Evolutionary conservation across 2,888 invertebrate species (phyloP), one percentile per base, ranked within the genome.

Genomic region (Aspidiotus rigidus): DNA sequence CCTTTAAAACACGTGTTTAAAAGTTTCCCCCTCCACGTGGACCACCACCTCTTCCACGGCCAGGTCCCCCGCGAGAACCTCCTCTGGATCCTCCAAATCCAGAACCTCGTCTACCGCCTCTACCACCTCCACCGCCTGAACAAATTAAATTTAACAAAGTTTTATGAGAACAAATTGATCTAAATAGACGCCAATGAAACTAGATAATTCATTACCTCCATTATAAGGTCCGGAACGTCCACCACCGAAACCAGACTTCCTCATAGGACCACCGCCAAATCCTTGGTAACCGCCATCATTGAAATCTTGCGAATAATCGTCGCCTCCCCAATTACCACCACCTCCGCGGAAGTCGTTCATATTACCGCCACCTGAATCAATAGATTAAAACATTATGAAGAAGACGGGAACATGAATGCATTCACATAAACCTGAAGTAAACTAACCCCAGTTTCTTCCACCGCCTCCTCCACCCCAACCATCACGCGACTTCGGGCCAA

Each of bases 381-480:
- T 39, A 59, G 49, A 28, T 7, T 15, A 10, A 7, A 39, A 39
- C 17, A 59, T 28, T 28, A 39, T 56, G n/a, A 56, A 1, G 16
- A 7, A 16, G 10, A 15, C 13, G 16, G 10, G 9, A 11, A 7
- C 2, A 59, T 17, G 7, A 28, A 9, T 39, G 39, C 2, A 28
- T 28, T 39, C 2, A 55, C 56, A 55, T 2, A 2, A n/a, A 16
- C 1, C 1, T n/a, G 8, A 55, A 55, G 9, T 1, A 11, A 16
- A 40, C 53, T 75, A 74, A 59, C 75, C 75, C 2, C 80, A 76
- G 0, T 80, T 78, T 7, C 80, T 77, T 0, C 81, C 79, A 0
- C 83, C 81, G 1, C 84, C 81, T 0, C 82, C 82, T 44, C 81
- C 80, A 56, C 80, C 79, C 55, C 79, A 77, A 9, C 78, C 77